Evolutionary conservation across 2,888 invertebrate species (phyloP), one percentile per base, ranked within the genome.

Genomic region (Rhagophthalmus giganteus): DNA sequence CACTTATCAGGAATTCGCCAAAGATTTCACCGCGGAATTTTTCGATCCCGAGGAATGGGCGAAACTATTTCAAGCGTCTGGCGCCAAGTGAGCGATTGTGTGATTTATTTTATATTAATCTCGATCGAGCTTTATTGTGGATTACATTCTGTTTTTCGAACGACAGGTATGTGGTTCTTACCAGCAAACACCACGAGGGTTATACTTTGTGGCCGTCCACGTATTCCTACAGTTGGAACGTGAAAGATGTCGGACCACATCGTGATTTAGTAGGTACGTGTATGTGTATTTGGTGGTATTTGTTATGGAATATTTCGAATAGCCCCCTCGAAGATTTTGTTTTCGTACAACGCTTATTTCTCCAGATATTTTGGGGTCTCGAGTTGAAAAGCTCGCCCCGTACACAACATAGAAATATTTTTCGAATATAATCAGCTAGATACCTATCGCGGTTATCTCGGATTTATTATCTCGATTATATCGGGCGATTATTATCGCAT

Each of bases 1-100:
- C 66, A 86, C 89, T 0, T 98, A 98, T 74, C 93, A 93, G 68
- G 92, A 96, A 49, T 97, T 97, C 76, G 96, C 87, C 0, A 81
- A 81, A 12, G 83, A 89, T 67, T 96, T 97, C 64, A 93, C 86
- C 1, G 91, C 94, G 0, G 94, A 94, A 72, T 88, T 95, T 66
- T 97, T 88, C 67, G 82, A 95, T 70, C 85, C 96, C 0, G 76
- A 81, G 0, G 77, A 86, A 62, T 97, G 96, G 94, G 91, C 90
- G 1, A 76, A 86, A 41, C 76, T 96, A 7, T 90, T 97, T 64
- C 72, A 81, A 35, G 83, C 84, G 52, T 85, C 96, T 27, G 96
- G 96, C 35, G 97, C 95, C 33, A 90, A 85, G 87, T 92, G 76
- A 74, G 69, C 64, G 46, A 11, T 34, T 34, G 11, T 9, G 24